A percentile compares a stretch with the other conserved stretches of the same genome.
Conservation (phyloP, 2,797 vertebrate genomes). For the Danio aesculapii region DNA sequence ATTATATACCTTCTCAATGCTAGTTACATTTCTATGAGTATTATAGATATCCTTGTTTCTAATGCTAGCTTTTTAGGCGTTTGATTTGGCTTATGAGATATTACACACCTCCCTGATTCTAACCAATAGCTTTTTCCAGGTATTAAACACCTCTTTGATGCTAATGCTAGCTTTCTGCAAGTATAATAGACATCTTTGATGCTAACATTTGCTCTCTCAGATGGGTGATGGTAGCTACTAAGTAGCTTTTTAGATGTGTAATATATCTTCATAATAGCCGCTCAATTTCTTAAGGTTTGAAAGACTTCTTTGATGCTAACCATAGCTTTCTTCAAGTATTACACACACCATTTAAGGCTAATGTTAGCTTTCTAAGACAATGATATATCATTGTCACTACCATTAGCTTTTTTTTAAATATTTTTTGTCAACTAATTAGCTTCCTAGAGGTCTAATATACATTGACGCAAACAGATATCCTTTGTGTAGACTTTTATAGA, state of each 20-base stretch:
- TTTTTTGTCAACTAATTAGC: background rate
- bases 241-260: background rate
- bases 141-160: background rate
- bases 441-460: background rate
- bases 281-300: no score
- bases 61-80: background rate
- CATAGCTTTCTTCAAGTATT: background rate
- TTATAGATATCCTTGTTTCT: background rate
- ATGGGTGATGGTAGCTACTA: background rate
- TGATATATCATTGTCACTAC: no score
- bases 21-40: background rate
- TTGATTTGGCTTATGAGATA: background rate
- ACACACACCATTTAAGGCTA: background rate
- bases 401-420: no score
- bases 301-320: background rate
- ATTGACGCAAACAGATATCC: background rate
- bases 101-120: background rate
- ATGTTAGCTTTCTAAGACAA: background rate
- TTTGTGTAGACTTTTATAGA: background rate
- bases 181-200: background rate
- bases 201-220: background rate
- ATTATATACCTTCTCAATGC: background rate
- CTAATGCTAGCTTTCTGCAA: background rate
- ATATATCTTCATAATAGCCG: no score
- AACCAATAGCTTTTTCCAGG: background rate